Evolutionary conservation across 2,797 vertebrate species (phyloP).

Genomic region (Podarcis siculus): DNA sequence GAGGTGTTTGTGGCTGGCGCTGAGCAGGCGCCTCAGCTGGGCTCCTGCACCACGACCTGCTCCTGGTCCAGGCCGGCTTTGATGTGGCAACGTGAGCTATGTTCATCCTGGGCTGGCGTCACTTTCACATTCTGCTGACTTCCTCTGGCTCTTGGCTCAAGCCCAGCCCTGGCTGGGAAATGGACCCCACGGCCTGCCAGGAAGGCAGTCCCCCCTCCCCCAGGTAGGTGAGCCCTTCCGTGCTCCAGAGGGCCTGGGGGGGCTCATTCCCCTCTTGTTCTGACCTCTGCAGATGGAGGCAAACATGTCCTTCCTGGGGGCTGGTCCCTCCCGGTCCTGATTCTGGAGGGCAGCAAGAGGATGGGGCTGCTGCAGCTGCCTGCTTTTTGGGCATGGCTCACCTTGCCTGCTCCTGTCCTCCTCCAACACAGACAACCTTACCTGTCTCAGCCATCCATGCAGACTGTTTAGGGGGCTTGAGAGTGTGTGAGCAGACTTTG

Average conservation of each 20-base stretch:
- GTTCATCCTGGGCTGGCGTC: conserved; percentile 25
- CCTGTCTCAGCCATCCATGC: too few relatives aligned
- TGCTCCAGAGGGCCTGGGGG: not conserved
- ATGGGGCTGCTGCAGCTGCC: not conserved
- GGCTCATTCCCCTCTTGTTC: too few relatives aligned
- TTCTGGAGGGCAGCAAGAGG: not conserved
- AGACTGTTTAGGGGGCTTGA: too few relatives aligned
- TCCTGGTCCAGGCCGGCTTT: not conserved
- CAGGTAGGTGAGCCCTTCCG: not conserved
- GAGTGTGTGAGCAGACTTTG: too few relatives aligned
- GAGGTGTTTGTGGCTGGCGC: not conserved
- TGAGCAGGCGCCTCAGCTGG: not conserved
- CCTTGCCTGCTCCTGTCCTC: not conserved
- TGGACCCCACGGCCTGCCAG: not conserved
- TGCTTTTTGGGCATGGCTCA: too few relatives aligned
- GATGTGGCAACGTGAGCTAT: accelerated
- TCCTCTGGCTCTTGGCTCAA: not conserved
- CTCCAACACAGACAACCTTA: not conserved
- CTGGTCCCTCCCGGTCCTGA: accelerated
- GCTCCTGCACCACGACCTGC: not conserved
- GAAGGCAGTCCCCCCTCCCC: not conserved
- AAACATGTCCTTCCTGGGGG: not conserved
- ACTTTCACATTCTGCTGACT: conserved; percentile 56
- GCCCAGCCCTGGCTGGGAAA: not conserved
- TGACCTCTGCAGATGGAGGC: too few relatives aligned